A percentile compares a stretch with the other conserved stretches of the same genome.
phyloP scores from a whole-genome alignment of 2,888 invertebrate genomes.

The Drosophila atripex region DNA sequence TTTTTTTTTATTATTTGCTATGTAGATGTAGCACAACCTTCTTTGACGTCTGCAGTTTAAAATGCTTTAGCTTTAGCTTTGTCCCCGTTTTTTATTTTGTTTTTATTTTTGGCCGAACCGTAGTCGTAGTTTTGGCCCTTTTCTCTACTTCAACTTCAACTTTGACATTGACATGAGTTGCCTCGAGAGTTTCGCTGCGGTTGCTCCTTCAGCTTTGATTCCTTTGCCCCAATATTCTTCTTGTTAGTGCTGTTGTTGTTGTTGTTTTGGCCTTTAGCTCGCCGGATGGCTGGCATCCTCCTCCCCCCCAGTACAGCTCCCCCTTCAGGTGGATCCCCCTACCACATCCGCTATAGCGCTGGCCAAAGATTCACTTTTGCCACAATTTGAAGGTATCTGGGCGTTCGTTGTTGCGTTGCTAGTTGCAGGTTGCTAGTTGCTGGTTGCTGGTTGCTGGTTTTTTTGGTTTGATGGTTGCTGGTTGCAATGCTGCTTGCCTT shows the following conservation, averaged over 20 bases:
- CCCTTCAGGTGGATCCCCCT: slow-evolving; percentile 21
- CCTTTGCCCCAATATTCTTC: slow-evolving; percentile 12
- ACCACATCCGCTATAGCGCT: slow-evolving; percentile 56
- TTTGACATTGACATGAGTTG: slow-evolving; percentile 76
- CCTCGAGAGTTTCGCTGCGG: slow-evolving; percentile 74
- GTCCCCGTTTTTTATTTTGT: slow-evolving; percentile 29
- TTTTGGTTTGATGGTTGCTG: slow-evolving; percentile 27
- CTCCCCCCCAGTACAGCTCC: slow-evolving; percentile 31
- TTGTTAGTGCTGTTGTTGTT: slow-evolving; percentile 26
- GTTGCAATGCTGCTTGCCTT: not conserved
- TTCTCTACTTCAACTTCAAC: slow-evolving; percentile 51
- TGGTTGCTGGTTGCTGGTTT: slow-evolving; percentile 66
- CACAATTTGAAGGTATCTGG: slow-evolving; percentile 82
- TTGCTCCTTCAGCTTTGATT: slow-evolving; percentile 48
- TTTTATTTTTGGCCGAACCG: not conserved
- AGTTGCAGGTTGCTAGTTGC: slow-evolving; percentile 38
- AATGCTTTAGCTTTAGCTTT: slow-evolving; percentile 59
- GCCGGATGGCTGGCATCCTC: slow-evolving; percentile 61
- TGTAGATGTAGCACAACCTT: slow-evolving; percentile 78
- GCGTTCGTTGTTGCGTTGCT: slow-evolving; percentile 83
- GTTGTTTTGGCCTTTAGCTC: slow-evolving; percentile 46
- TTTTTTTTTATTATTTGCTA: slow-evolving; percentile 68
- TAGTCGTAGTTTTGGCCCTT: slow-evolving; percentile 14
- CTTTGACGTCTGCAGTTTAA: slow-evolving; percentile 74
- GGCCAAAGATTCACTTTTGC: slow-evolving; percentile 66